Evolutionary conservation across 1,140 invertebrate genomes (phyloP).

Genomic region (Aphis craccivora): DNA sequence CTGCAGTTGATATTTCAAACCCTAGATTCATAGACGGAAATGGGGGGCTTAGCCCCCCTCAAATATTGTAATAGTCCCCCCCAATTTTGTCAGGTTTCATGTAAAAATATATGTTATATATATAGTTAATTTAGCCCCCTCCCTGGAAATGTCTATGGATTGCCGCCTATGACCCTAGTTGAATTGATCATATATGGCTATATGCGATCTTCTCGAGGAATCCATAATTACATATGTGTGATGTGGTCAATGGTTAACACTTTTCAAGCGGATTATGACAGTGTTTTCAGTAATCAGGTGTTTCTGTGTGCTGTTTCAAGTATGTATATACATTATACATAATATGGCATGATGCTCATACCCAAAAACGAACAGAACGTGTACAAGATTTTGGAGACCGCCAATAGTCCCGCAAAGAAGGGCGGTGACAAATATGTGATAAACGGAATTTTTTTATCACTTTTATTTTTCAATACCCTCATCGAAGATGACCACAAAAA

Average conservation of each 20-base stretch:
- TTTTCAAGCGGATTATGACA: not conserved
- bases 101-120: too few species aligned
- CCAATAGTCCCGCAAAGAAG: not conserved
- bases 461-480: not conserved
- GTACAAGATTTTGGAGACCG: not conserved
- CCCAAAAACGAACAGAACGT: not conserved
- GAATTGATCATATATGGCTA: too few species aligned
- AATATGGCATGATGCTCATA: not conserved
- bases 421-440: not conserved
- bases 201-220: not conserved
- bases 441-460: not conserved
- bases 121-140: too few species aligned
- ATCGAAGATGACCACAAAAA: not conserved
- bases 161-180: too few species aligned
- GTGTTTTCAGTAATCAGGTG: not conserved
- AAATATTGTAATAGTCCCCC: too few species aligned
- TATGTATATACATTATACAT: not conserved
- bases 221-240: not conserved
- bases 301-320: not conserved
- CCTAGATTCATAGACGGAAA: too few species aligned
- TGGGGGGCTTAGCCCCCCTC: too few species aligned
- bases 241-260: not conserved
- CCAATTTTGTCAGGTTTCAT: too few species aligned
- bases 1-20: not conserved
- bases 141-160: too few species aligned